Conservation (phyloP, 2,888 invertebrate genomes). For the Heliconius ethilla region DNA sequence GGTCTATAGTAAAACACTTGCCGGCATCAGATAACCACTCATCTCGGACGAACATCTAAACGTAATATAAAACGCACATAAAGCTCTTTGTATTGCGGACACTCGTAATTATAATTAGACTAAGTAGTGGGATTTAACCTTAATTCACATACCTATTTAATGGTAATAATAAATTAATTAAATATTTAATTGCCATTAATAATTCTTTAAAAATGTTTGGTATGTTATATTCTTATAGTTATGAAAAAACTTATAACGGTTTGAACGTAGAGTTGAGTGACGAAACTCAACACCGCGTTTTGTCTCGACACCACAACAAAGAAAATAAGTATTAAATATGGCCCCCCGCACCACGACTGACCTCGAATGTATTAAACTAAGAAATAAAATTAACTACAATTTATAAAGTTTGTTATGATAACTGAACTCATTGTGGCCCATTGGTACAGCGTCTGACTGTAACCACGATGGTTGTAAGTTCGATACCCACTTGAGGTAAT, state of each 20-base stretch:
- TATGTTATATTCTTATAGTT: too few species aligned
- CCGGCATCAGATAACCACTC: conserved; percentile 57
- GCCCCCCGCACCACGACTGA: too few species aligned
- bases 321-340: background rate
- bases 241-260: too few species aligned
- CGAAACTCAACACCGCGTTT: background rate
- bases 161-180: background rate
- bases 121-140: conserved; percentile 7
- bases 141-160: background rate
- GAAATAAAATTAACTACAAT: too few species aligned
- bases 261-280: background rate
- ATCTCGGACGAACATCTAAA: conserved; percentile 54
- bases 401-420: too few species aligned
- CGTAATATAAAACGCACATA: conserved; percentile 55
- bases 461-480: background rate
- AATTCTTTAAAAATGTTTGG: too few species aligned
- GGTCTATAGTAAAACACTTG: conserved; percentile 55
- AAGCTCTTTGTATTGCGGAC: conserved; percentile 46
- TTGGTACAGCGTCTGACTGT: too few species aligned
- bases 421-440: too few species aligned
- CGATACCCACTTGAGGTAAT: background rate
- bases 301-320: background rate
- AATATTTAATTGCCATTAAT: background rate
- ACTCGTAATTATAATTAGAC: conserved; percentile 23
- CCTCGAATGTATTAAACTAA: too few species aligned